These are phyloP conservation scores for Gorsachius magnificus DNA, from an alignment of 2,797 vertebrate genomes.

Conservation along the genomic window DNA sequence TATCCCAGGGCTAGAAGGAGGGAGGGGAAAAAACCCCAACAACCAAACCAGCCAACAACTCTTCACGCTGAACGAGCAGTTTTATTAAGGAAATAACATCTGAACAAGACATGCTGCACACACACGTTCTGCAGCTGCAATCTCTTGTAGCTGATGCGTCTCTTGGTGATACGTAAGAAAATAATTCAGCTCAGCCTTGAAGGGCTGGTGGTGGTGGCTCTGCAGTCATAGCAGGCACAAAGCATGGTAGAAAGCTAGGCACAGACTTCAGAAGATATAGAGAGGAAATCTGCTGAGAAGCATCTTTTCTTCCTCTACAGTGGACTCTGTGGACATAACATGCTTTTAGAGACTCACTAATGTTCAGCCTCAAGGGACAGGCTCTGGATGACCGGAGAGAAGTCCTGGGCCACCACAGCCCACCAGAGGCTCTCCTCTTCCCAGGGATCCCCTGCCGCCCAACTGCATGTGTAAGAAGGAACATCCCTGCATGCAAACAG, in stretches of 20 bases:
- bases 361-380: background rate
- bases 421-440: background rate
- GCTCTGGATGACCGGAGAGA: background rate
- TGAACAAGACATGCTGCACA: background rate
- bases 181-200: conserved; percentile 1
- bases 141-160: background rate
- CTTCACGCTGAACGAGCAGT: background rate
- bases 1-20: background rate
- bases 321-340: background rate
- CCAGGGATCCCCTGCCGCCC: background rate
- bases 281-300: background rate
- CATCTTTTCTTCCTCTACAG: background rate
- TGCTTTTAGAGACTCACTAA: background rate
- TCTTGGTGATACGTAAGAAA: background rate
- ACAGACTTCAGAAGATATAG: background rate
- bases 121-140: background rate
- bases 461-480: background rate
- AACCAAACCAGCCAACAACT: background rate
- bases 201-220: background rate
- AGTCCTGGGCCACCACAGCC: background rate
- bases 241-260: background rate
- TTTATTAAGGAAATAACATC: conserved; percentile 37
- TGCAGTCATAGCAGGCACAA: background rate
- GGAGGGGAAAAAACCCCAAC: background rate
- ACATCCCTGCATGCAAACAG: background rate